Base-by-base conservation (phyloP, 2,888 invertebrate species). In the Anodontia alba region DNA sequence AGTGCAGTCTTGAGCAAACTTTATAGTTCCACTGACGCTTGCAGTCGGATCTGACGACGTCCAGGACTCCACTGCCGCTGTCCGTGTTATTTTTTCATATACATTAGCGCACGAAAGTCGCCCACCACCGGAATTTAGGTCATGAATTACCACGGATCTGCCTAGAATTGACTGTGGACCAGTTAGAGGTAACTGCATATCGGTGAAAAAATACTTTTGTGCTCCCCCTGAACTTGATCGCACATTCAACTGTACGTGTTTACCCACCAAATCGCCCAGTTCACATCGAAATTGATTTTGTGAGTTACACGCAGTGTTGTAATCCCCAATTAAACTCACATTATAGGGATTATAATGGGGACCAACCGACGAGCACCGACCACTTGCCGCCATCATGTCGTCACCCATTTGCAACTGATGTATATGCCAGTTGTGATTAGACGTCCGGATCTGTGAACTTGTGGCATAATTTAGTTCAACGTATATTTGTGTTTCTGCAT, bases 381-480 rank as follows among this genome's bases (percentile, higher is more conserved):
- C 78, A 8, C 46, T 36, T 31, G 70, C 46, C 0, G 70, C 33
- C 26, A 86, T 43, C 76, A 97, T 98, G 95, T 98, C 98, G 81
- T 96, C 96, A 26, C 97, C 98, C 0, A 98, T 97, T 0, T 97
- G 96, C 15, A 85, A 76, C n/a, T 84, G 96, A 93, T 98, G 97
- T 26, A 98, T 95, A 17, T 97, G 97, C 98, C 98, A 98, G 85
- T 97, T 95, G 89, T 95, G 95, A 43, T 93, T 92, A 5, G 87
- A 81, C 0, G 95, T 95, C 54, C 92, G 92, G 93, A 93, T 83
- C 2, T 89, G 87, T 23, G 97, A 96, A 0, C 98, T 98, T 94
- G 98, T 98, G 0, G 97, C 97, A 94, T 98, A 98, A 42, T 98
- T 96, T 90, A 99, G 95, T 93, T 98, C 98, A 43, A 98, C 96